phyloP scores from a whole-genome alignment of 2,113 vertebrate genomes.

The Asarcornis scutulata region DNA sequence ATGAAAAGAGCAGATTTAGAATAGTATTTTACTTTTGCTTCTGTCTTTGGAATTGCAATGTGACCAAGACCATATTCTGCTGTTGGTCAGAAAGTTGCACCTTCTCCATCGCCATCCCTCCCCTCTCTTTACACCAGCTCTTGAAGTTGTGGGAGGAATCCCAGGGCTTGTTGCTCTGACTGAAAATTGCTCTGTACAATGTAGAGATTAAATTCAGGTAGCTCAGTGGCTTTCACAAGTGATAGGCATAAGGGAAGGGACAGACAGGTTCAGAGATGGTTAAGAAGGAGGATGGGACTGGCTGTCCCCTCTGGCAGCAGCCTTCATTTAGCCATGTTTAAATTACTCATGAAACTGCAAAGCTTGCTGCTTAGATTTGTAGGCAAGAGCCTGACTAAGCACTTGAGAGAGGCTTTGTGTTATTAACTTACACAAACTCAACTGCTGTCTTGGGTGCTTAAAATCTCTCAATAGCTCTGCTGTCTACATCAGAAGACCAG shows the following conservation, averaged over 20 bases:
- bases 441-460: neutral
- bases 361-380: neutral
- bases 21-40: neutral
- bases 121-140: neutral
- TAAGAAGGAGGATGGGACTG: neutral
- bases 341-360: neutral
- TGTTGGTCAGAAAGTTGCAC: neutral
- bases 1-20: neutral
- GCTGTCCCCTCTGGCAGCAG: neutral
- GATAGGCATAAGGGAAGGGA: neutral
- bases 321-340: neutral
- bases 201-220: neutral
- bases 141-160: neutral
- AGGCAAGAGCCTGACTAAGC: neutral
- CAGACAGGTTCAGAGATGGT: neutral
- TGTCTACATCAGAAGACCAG: fast-evolving
- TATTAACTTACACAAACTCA: neutral
- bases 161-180: neutral
- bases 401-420: neutral
- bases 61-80: neutral
- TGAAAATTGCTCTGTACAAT: neutral
- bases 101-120: neutral
- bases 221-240: neutral
- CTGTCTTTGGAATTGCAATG: neutral
- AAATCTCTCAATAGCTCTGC: neutral